Base-by-base conservation (phyloP, 1,140 invertebrate genomes). In the Cyclargus thomasi region DNA sequence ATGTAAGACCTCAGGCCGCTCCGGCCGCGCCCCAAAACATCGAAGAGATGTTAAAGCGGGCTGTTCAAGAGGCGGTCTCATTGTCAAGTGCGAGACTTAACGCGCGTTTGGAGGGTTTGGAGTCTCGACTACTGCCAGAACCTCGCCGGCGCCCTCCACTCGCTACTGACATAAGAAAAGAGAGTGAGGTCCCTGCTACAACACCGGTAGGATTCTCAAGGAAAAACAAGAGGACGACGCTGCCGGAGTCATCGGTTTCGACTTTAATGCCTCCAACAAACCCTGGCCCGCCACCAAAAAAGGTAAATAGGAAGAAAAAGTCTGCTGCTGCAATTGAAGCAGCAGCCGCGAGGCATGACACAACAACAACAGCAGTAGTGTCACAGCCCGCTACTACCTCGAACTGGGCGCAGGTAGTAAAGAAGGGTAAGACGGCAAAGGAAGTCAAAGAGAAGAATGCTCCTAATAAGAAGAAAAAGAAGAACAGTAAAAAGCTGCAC, bases 91-190 rank as follows among this genome's bases (percentile, higher is more conserved):
- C 63, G 1, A 16, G 63, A 3, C 29, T 64, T 0, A 39, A 64
- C 10, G 63, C 64, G 1, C 16, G 64, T 18, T 5, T 65, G 11
- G 64, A 65, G 20, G 36, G 17, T 0, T 39, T 65, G 2, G 64
- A 55, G 14, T 0, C 22, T 10, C 20, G 64, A 3, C 64, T 65
- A 8, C 47, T 57, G 11, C 64, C 64, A 1, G 64, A 57, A 20
- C 64, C 64, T 16, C 64, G 64, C 16, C 64, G 55, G 14, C 64
- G 64, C 4, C 64, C 53, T 3, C 64, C 64, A 14, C 53, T 65
- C 21, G 64, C 64, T 2, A 20, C 22, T 1, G 64, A 65, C 20
- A 65, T 6, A 21, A 35, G 11, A 20, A n/a, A 1, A 53, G 20
- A 14, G 47, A 10, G 10, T 23, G 21, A 23, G 23, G 23, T 6